Evolutionary conservation across 2,797 vertebrate species (phyloP).

Genomic region (Spinus pinus): DNA sequence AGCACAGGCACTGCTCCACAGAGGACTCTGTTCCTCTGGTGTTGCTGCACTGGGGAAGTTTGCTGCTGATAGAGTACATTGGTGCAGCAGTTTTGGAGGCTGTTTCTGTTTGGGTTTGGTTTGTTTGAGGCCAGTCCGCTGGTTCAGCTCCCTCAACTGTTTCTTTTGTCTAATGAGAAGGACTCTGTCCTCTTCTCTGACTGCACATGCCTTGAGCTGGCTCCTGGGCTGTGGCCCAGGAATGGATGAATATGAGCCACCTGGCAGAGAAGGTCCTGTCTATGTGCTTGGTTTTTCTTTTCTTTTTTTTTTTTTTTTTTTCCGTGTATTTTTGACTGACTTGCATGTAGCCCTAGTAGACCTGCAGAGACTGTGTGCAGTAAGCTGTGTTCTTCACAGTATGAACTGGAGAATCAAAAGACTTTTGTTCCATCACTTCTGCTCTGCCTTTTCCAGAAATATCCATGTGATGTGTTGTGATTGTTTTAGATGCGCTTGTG

Average conservation of each 20-base stretch:
- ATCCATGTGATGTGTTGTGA: fast-evolving
- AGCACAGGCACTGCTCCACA: fast-evolving
- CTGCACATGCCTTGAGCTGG: neutral
- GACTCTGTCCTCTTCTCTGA: neutral
- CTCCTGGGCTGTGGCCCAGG: fast-evolving
- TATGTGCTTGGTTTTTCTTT: neutral
- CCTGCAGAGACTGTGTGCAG: neutral
- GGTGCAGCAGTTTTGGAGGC: neutral
- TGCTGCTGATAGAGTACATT: fast-evolving
- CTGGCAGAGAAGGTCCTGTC: neutral
- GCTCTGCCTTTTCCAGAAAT: neutral
- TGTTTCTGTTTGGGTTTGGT: neutral
- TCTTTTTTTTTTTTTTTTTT: neutral
- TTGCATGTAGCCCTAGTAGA: neutral
- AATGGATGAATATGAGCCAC: neutral
- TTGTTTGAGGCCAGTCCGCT: neutral
- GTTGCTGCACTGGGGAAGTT: fast-evolving
- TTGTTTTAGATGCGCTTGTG: neutral
- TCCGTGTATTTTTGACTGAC: neutral
- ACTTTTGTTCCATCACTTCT: neutral
- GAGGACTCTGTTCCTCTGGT: neutral
- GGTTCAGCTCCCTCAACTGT: neutral
- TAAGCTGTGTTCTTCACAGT: neutral
- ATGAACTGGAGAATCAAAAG: neutral
- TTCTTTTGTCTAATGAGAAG: neutral